Percentiles rank a stretch among this genome's conserved stretches.
Evolutionary conservation across 1,140 invertebrate genomes (phyloP).

Genomic region (Calycopis cecrops): DNA sequence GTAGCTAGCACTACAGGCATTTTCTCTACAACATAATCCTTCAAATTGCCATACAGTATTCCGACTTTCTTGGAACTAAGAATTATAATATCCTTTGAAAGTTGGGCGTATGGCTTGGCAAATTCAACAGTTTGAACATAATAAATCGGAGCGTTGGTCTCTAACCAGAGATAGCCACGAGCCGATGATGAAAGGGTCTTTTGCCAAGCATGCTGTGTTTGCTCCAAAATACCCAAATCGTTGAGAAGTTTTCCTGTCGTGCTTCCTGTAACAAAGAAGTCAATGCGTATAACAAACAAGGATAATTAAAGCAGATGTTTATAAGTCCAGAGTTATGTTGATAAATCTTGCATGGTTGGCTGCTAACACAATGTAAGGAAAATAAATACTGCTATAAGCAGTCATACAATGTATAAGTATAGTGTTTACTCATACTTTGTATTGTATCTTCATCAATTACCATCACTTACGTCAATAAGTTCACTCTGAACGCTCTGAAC

Average conservation of each 20-base stretch:
- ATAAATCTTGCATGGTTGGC: too few species aligned
- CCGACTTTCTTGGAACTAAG: constrained; percentile 72
- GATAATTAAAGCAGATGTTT: too few species aligned
- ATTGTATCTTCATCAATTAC: too few species aligned
- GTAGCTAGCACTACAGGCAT: constrained; percentile 77
- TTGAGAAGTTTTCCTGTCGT: constrained; percentile 77
- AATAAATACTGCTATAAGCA: too few species aligned
- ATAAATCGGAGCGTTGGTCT: constrained; percentile 81
- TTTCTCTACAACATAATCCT: constrained; percentile 76
- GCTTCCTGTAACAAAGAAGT: constrained; percentile 65
- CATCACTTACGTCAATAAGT: too few species aligned
- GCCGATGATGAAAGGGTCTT: constrained; percentile 74
- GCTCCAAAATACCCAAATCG: constrained; percentile 77
- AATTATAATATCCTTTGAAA: constrained; percentile 75
- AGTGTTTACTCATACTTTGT: too few species aligned
- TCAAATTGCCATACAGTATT: constrained; percentile 72
- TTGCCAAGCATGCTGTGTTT: constrained; percentile 77
- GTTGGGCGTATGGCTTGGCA: constrained; percentile 77
- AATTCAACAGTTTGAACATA: constrained; percentile 75
- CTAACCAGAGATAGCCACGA: constrained; percentile 77
- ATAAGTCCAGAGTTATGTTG: too few species aligned
- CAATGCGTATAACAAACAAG: too few species aligned
- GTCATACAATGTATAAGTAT: too few species aligned
- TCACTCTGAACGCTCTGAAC: too few species aligned
- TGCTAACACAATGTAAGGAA: too few species aligned